phyloP scores from a whole-genome alignment of 1,140 invertebrate genomes.

The Sycophaga agraensis region DNA sequence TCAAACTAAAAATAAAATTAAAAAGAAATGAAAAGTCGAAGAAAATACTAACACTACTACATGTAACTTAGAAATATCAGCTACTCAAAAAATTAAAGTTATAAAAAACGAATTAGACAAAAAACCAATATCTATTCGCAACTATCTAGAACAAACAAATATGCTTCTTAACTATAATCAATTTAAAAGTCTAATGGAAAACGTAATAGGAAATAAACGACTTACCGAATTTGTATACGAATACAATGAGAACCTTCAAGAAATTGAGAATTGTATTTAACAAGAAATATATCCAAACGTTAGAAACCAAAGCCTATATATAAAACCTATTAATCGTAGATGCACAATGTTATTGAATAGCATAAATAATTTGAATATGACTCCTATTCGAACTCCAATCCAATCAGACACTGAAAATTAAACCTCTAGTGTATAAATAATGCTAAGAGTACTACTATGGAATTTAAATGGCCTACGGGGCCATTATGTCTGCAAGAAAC shows the following conservation, averaged over 20 bases:
- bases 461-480: constrained; percentile 24
- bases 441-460: constrained; percentile 31
- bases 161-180: no score
- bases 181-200: no score
- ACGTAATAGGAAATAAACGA: no score
- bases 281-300: neutral
- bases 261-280: neutral
- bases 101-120: neutral
- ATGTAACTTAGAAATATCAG: neutral
- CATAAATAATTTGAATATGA: no score
- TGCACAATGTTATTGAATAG: neutral
- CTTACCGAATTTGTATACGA: no score
- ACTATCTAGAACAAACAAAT: neutral
- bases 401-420: neutral
- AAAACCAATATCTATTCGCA: no score
- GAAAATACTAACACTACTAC: no score
- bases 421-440: no score
- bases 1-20: no score
- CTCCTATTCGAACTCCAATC: no score
- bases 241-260: neutral
- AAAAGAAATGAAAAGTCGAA: neutral
- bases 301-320: neutral
- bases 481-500: constrained; percentile 38
- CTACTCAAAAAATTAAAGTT: neutral
- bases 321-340: constrained; percentile 22